phyloP scores from a whole-genome alignment of 2,888 invertebrate genomes.

The Heliconius aoede region DNA sequence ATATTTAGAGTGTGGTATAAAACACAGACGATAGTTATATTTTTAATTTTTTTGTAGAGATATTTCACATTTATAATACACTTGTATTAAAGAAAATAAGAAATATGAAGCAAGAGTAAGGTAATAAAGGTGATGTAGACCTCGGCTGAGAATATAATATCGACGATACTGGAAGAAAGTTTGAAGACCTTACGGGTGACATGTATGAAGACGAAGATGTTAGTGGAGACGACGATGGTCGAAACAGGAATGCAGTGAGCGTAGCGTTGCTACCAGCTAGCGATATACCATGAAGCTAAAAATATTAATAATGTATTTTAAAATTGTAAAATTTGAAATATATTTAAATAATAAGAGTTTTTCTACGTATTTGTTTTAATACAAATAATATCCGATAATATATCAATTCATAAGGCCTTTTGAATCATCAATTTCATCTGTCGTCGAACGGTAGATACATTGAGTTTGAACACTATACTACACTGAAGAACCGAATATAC shows the following conservation, averaged over 20 bases:
- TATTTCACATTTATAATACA: neutral
- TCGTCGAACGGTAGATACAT: too few species aligned
- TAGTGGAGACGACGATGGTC: neutral
- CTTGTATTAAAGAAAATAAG: neutral
- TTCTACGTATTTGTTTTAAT: neutral
- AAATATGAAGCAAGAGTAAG: neutral
- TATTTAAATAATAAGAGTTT: neutral
- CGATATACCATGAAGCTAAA: neutral
- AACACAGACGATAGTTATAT: constrained; percentile 20
- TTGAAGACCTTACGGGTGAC: too few species aligned
- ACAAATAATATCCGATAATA: neutral
- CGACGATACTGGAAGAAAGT: too few species aligned
- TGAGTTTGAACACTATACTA: neutral
- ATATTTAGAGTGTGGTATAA: constrained; percentile 45
- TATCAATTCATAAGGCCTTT: neutral
- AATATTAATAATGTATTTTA: neutral
- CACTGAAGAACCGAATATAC: neutral
- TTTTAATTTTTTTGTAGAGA: neutral
- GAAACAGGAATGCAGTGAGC: neutral
- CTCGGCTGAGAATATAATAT: too few species aligned
- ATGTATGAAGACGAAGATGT: too few species aligned
- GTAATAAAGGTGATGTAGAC: neutral
- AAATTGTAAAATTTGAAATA: neutral
- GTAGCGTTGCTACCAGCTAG: neutral
- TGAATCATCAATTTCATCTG: neutral